Conservation (phyloP, 92 coral and sea anemone genomes). For the Phenganax marumi region DNA sequence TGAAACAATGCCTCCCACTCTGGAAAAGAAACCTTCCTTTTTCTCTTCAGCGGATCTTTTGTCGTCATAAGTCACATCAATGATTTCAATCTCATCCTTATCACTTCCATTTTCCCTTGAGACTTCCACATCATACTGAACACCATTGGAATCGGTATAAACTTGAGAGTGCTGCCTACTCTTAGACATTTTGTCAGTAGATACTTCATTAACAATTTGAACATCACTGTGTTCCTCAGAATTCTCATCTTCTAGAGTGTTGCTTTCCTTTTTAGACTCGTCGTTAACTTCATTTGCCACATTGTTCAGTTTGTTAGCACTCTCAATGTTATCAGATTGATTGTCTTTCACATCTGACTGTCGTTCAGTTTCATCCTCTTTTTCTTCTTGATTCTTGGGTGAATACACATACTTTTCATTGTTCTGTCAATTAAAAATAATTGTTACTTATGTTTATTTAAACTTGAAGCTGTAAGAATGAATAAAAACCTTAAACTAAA, state of each 20-base stretch:
- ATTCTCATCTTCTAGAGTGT: too few relatives aligned
- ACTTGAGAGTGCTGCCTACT: not conserved
- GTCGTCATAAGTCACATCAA: not conserved
- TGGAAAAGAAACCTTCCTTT: not conserved
- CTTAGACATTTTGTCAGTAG: not conserved
- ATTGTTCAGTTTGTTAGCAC: not conserved
- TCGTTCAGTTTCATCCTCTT: too few relatives aligned
- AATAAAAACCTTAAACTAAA: too few relatives aligned
- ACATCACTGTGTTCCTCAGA: not conserved
- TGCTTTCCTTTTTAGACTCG: too few relatives aligned
- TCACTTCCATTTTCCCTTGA: not conserved
- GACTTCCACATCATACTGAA: slow-evolving; percentile 5
- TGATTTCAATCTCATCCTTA: not conserved
- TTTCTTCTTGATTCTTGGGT: too few relatives aligned
- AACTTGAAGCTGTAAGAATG: too few relatives aligned
- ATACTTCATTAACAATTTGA: not conserved
- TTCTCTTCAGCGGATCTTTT: not conserved
- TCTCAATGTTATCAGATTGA: too few relatives aligned
- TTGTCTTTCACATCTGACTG: too few relatives aligned
- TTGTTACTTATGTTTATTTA: too few relatives aligned
- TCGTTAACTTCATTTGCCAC: not conserved
- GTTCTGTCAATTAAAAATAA: too few relatives aligned
- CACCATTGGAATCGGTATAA: slow-evolving; percentile 9
- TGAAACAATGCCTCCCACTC: not conserved
- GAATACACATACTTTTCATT: too few relatives aligned